A percentile compares a stretch with the other conserved stretches of the same genome.
phyloP scores from a whole-genome alignment of 2,797 vertebrate species.

The Smutsia gigantea region DNA sequence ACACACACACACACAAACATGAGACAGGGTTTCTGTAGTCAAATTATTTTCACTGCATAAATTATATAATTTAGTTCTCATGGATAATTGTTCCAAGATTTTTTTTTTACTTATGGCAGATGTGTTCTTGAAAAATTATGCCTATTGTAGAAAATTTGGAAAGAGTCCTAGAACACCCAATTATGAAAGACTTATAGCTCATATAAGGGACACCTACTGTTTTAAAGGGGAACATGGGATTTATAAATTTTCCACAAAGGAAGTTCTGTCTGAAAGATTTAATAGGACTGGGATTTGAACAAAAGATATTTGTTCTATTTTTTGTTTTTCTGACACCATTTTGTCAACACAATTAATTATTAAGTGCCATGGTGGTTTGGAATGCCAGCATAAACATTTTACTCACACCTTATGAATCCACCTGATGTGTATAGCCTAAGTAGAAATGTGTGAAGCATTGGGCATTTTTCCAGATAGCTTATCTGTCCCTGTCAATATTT shows the following conservation, averaged over 20 bases:
- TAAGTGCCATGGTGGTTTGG: slow-evolving; percentile 77
- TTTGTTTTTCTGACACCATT: slow-evolving; percentile 80
- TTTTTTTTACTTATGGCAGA: slow-evolving; percentile 78
- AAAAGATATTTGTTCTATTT: slow-evolving; percentile 79
- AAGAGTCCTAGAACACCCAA: slow-evolving; percentile 85
- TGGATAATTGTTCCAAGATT: slow-evolving; percentile 78
- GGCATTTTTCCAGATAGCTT: not conserved
- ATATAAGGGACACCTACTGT: slow-evolving; percentile 85
- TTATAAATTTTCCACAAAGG: slow-evolving; percentile 86
- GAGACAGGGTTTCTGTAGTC: not conserved
- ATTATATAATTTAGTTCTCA: slow-evolving; percentile 73
- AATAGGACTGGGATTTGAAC: slow-evolving; percentile 80
- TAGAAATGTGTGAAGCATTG: slow-evolving; percentile 26
- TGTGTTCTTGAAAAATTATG: slow-evolving; percentile 85
- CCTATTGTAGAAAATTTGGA: slow-evolving; percentile 84
- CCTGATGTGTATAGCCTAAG: slow-evolving; percentile 19
- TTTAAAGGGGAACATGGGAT: slow-evolving; percentile 85
- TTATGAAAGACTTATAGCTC: slow-evolving; percentile 87
- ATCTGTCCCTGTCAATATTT: slow-evolving; percentile 6
- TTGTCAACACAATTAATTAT: slow-evolving; percentile 87
- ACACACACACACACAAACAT: not conserved
- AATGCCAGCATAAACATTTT: slow-evolving; percentile 75
- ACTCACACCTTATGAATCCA: slow-evolving; percentile 60
- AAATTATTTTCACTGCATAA: slow-evolving; percentile 67
- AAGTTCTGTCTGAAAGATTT: slow-evolving; percentile 86